Evolutionary conservation across 2,113 vertebrate genomes (phyloP).

Genomic region (Galeopterus variegatus): DNA sequence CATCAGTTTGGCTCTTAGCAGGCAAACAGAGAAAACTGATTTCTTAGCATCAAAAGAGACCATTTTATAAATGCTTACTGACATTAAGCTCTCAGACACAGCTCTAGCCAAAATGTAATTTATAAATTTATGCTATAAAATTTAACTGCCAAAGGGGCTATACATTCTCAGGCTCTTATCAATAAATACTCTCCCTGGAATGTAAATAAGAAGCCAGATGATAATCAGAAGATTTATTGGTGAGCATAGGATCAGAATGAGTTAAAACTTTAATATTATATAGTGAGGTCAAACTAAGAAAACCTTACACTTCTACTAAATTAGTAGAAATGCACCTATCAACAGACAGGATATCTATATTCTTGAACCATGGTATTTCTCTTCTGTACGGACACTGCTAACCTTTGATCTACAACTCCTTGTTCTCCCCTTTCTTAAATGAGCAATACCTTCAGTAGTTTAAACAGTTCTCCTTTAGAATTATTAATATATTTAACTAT

Average conservation of each 20-base stretch:
- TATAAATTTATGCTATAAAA: not conserved
- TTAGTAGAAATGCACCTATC: not conserved
- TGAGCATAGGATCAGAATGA: not conserved
- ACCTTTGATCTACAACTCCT: not conserved
- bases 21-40: not conserved
- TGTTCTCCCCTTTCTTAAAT: not conserved
- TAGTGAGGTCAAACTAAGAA: not conserved
- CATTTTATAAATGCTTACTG: slow-evolving; percentile 17
- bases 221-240: not conserved
- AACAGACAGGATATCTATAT: not conserved
- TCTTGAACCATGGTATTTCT: not conserved
- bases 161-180: not conserved
- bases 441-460: not conserved
- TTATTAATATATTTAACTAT: not conserved
- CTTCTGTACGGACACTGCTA: not conserved
- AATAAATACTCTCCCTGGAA: not conserved
- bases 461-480: not conserved
- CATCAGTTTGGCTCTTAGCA: not conserved
- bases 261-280: not conserved
- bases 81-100: not conserved
- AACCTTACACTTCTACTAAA: not conserved
- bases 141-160: not conserved
- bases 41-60: not conserved
- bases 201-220: not conserved
- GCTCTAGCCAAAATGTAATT: not conserved